These are phyloP conservation scores for Danio rerio DNA, from an alignment of 2,113 vertebrate species.

Conservation along the genomic window GRCz12tu NC_133177.1:33806501-33807000, in stretches of 20 bases:
- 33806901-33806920: conserved; percentile 80
- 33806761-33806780: neutral
- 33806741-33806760: neutral
- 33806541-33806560: neutral
- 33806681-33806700: neutral
- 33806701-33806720: neutral
- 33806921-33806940: conserved; percentile 71
- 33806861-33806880: conserved; percentile 9
- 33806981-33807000: conserved; percentile 33
- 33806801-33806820: neutral
- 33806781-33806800: conserved; percentile 26
- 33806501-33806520: neutral
- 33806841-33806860: neutral
- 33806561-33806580: conserved; percentile 10
- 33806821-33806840: conserved; percentile 5
- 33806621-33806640: neutral
- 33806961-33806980: conserved; percentile 4
- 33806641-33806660: conserved; percentile 19
- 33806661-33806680: neutral
- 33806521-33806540: conserved; percentile 33
- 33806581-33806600: conserved; percentile 11
- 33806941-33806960: conserved; percentile 77
- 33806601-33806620: conserved; percentile 38
- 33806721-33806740: neutral
- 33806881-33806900: conserved; percentile 75